phyloP scores from a whole-genome alignment of 2,113 vertebrate genomes.

The Leptobrachium leishanense region DNA sequence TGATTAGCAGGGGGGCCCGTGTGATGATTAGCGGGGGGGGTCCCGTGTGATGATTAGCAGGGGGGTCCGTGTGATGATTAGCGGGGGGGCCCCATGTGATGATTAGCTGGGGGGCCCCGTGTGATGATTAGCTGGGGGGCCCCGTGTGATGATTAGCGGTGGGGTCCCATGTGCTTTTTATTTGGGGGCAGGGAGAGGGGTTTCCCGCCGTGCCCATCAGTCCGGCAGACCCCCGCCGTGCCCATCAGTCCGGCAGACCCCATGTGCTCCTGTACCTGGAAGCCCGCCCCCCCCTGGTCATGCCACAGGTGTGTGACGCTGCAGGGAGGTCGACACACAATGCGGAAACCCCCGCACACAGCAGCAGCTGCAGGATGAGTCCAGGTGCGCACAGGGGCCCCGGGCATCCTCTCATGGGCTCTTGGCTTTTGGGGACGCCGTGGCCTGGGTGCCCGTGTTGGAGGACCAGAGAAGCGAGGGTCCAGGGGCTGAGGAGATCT shows the following conservation, averaged over 20 bases:
- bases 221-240: too few species aligned
- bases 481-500: not conserved
- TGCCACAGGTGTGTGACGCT: not conserved
- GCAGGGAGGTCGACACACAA: not conserved
- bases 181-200: too few species aligned
- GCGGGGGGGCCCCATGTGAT: too few species aligned
- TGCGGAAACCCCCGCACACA: not conserved
- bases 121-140: too few species aligned
- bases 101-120: too few species aligned
- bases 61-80: too few species aligned
- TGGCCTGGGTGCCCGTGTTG: not conserved
- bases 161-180: too few species aligned
- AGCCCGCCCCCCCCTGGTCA: not conserved
- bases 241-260: not conserved
- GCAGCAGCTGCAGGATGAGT: slow-evolving; percentile 4
- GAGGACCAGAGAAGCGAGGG: not conserved
- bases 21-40: too few species aligned
- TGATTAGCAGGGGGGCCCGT: too few species aligned
- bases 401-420: not conserved
- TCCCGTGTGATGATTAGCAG: too few species aligned
- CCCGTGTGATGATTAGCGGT: too few species aligned
- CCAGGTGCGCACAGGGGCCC: not conserved
- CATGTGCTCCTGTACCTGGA: not conserved
- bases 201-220: too few species aligned
- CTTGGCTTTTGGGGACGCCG: not conserved